phyloP scores from a whole-genome alignment of 2,797 vertebrate species.

The Gambusia yucatana region DNA sequence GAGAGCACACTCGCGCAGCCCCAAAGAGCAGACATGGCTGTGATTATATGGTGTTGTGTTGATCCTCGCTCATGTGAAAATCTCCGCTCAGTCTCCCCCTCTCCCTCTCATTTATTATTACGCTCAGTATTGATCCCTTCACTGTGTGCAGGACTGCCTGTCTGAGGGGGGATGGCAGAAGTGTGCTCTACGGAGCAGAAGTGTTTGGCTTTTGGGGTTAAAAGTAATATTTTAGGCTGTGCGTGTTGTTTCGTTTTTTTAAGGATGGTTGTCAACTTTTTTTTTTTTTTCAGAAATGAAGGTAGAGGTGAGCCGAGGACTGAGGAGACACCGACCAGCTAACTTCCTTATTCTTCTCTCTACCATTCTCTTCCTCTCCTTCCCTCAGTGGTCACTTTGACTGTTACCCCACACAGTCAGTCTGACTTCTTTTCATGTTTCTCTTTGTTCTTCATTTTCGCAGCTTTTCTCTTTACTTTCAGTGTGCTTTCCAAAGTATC shows the following conservation, averaged over 20 bases:
- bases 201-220: constrained; percentile 45
- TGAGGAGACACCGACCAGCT: constrained; percentile 29
- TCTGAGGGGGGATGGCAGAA: constrained; percentile 67
- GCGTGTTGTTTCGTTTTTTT: constrained; percentile 38
- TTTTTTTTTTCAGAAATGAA: constrained; percentile 69
- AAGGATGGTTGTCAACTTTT: constrained; percentile 76
- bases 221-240: constrained; percentile 18
- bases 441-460: constrained; percentile 17
- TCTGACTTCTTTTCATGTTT: constrained; percentile 38
- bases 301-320: constrained; percentile 37
- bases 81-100: constrained; percentile 73
- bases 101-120: constrained; percentile 74
- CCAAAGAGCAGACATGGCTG: constrained; percentile 54
- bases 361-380: constrained; percentile 30
- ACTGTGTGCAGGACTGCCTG: constrained; percentile 76
- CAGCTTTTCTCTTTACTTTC: constrained; percentile 24
- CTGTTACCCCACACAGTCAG: constrained; percentile 42
- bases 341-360: constrained; percentile 46
- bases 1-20: constrained; percentile 39
- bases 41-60: constrained; percentile 54
- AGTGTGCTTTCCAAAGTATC: constrained; percentile 13
- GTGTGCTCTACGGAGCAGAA: constrained; percentile 39
- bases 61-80: constrained; percentile 81
- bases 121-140: constrained; percentile 72
- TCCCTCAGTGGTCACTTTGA: constrained; percentile 26